Conservation (phyloP, 2,113 vertebrate species). For the Nerophis ophidion region DNA sequence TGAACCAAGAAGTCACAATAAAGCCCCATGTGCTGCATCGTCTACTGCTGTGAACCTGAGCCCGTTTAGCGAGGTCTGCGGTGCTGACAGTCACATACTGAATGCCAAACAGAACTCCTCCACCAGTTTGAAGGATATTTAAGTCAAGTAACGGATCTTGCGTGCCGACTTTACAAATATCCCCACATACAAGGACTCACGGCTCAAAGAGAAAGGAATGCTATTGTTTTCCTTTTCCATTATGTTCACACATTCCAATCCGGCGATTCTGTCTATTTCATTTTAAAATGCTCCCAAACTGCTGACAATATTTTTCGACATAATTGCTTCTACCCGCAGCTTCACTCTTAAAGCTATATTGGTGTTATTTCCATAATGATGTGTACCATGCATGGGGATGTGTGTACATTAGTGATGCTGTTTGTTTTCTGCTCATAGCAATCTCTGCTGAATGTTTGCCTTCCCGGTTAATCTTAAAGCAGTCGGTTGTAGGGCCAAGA, state of each 20-base stretch:
- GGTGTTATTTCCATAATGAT: neutral
- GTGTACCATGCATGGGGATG: neutral
- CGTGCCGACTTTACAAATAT: constrained; percentile 8
- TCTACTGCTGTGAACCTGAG: constrained; percentile 13
- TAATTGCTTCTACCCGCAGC: neutral
- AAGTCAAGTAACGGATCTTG: constrained; percentile 24
- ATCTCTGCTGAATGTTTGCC: constrained; percentile 2
- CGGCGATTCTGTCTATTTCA: neutral
- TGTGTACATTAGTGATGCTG: constrained; percentile 2
- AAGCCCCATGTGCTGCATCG: constrained; percentile 27
- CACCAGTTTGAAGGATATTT: constrained; percentile 29
- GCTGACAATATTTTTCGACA: neutral
- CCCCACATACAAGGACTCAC: neutral
- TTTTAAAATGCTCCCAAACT: neutral
- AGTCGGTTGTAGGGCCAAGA: neutral
- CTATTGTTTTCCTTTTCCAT: constrained; percentile 6
- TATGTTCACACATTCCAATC: neutral
- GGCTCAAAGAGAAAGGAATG: neutral
- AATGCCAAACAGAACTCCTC: constrained; percentile 44
- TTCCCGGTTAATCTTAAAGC: constrained; percentile 4
- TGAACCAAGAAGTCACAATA: constrained; percentile 32
- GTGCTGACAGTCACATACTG: constrained; percentile 53
- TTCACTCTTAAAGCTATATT: neutral
- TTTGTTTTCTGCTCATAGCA: constrained; percentile 4
- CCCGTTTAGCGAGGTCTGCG: constrained; percentile 35